Base-by-base conservation (phyloP, 2,888 invertebrate genomes). In the Orthonevra nobilis region DNA sequence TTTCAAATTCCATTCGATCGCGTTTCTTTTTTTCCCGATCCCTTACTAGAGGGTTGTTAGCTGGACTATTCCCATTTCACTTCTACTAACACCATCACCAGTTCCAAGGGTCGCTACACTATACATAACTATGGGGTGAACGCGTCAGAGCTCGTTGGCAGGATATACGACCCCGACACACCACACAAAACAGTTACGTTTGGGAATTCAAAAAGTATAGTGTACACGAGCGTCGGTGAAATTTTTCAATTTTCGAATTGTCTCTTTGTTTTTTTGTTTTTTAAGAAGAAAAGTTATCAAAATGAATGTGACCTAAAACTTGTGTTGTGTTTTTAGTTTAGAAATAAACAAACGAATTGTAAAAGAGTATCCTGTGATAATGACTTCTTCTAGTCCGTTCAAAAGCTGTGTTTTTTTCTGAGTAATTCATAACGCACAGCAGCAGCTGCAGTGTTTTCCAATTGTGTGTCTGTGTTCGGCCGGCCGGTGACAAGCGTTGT, bases 181-280 rank as follows among this genome's bases (percentile, higher is more conserved):
- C 56, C 58, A 42, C 14, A 61, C 61, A 40, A 61, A 79, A 61
- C 79, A 79, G 79, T 79, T 73, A 73, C 79, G 79, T 68, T 73
- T 73, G 79, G 73, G 79, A 79, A 79, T 79, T 79, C 73, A 79
- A 79, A 79, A 79, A 61, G 79, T 68, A 36, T 61, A 46, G 79
- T 68, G 44, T 54, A 73, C 68, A 52, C 42, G 28, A 36, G 48
- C 19, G 40, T 66, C 30, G 38, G 14, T 7, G 36, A 56, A 10
- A 52, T 56, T 28, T 40, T 34, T 50, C 19, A 19, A 4, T 32
- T 26, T 19, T 48, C 7, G 14, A 4, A 5, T 1, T n/a, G n/a
- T n/a, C n/a, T n/a, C n/a, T n/a, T n/a, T n/a, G n/a, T 56, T 15
- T 0, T 12, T 32, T 2, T 14, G 12, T 30, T 66, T 14, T 9